A percentile compares a stretch with the other conserved stretches of the same genome.
phyloP scores from a whole-genome alignment of 23 tunicate species.

The Phallusia fumigata region DNA sequence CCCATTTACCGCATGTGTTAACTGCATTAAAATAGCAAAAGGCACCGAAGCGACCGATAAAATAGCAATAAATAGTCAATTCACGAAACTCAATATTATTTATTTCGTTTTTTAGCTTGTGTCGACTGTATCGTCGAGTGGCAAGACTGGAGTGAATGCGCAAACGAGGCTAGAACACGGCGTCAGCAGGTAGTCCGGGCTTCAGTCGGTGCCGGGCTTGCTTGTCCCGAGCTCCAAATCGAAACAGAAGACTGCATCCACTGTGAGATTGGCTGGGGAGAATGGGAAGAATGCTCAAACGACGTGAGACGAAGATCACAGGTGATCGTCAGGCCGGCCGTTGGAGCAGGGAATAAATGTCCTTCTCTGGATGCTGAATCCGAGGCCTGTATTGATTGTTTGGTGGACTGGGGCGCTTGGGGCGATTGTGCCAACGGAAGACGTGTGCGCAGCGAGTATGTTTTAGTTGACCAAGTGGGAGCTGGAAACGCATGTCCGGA shows the following conservation, averaged over 20 bases:
- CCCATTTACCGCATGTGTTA: too few relatives aligned
- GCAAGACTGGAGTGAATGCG: conserved; percentile 51
- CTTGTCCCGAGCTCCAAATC: conserved; percentile 21
- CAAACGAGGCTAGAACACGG: conserved; percentile 13
- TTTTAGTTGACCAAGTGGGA: conserved; percentile 47
- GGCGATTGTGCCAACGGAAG: conserved; percentile 36
- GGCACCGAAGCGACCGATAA: too few relatives aligned
- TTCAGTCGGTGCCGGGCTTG: conserved; percentile 23
- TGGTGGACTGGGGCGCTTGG: conserved; percentile 64
- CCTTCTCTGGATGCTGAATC: conserved; percentile 20
- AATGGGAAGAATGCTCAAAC: conserved; percentile 48
- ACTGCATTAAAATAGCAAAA: too few relatives aligned
- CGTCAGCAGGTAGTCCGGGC: conserved; percentile 13
- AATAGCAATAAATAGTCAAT: too few relatives aligned
- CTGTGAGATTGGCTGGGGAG: conserved; percentile 47
- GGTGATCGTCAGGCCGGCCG: conserved; percentile 2
- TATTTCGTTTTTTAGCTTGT: conserved; percentile 17
- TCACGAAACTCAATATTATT: too few relatives aligned
- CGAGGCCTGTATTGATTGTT: conserved; percentile 68
- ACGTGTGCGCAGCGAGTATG: conserved; percentile 22
- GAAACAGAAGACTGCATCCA: conserved; percentile 42
- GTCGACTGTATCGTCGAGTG: conserved; percentile 51
- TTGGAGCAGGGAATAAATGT: conserved; percentile 59
- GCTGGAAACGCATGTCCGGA: conserved; percentile 49
- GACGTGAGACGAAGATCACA: conserved; percentile 9